These are phyloP conservation scores for Dermochelys coriacea DNA, from an alignment of 2,797 vertebrate genomes.

Conservation along the genomic window DNA sequence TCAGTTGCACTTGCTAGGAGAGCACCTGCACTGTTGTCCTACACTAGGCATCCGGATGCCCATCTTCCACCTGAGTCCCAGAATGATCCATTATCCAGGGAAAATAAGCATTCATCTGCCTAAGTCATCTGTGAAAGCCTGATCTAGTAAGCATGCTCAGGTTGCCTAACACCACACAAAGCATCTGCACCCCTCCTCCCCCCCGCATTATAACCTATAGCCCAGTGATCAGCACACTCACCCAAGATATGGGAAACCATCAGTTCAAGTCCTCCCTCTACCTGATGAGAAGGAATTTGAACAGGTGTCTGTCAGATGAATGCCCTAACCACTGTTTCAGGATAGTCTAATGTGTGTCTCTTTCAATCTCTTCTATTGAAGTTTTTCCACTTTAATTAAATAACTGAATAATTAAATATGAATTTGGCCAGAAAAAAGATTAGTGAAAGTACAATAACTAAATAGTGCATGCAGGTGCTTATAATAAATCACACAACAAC, in stretches of 20 bases:
- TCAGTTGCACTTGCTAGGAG: background rate
- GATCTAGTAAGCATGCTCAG: background rate
- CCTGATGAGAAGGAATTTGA: background rate
- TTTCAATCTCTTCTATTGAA: background rate
- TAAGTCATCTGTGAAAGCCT: background rate
- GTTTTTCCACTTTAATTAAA: background rate
- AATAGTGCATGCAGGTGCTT: background rate
- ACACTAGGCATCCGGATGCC: background rate
- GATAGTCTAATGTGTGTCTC: background rate
- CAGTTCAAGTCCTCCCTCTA: background rate
- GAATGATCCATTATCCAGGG: background rate
- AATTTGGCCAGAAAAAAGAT: background rate
- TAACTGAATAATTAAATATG: background rate
- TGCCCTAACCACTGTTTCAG: background rate
- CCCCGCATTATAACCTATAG: background rate
- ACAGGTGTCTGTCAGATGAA: background rate
- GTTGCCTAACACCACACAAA: background rate
- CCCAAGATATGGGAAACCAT: background rate
- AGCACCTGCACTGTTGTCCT: background rate
- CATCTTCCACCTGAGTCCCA: background rate
- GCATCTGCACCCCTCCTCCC: background rate
- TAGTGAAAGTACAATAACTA: background rate
- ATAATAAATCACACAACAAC: background rate
- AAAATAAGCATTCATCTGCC: background rate
- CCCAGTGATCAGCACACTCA: background rate